Evolutionary conservation across 2,797 vertebrate genomes (phyloP), one percentile per base, ranked within the genome.

Genomic region (Sebastes wilsoni): DNA sequence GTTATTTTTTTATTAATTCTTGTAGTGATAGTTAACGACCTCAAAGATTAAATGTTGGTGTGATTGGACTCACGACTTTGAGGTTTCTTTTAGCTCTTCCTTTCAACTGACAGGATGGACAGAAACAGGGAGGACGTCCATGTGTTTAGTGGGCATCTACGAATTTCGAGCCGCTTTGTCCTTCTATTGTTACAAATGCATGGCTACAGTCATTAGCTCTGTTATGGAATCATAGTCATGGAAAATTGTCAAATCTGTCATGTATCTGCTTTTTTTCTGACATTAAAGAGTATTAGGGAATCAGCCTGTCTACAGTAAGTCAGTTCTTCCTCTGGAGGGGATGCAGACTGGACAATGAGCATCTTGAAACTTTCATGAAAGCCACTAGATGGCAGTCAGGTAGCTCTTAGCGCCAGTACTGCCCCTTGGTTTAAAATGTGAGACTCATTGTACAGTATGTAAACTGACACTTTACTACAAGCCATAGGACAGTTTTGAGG

Each of bases 381-480:
- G 46, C 89, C 91, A 82, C 78, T 74, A 87, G 92, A 34, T 87
- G 91, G 89, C 91, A 88, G 77, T 73, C 75, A 8, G 3, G n/a
- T 1, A 25, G 46, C 38, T 27, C 46, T 69, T n/a, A 55, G 11
- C 6, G 10, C 4, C 10, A 59, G 16, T 5, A 18, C 62, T 65
- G 56, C 25, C 38, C 6, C 13, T 69, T 2, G 38, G 18, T n/a
- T 42, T 30, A 28, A 27, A 60, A 66, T 65, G 27, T 55, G 14
- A 66, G 62, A 42, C 23, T 64, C 28, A 28, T 6, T 27, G 32
- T 22, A 16, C 27, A 60, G 16, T 6, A 42, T 36, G 13, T 25
- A 61, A 54, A 25, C 11, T 14, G 59, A 54, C 3, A 23, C 46
- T 2, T 38, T 27, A 18, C 5, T 32, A 8, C 16, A 38, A 28